These are phyloP conservation scores for Acanthosepion pharaonis DNA, from an alignment of 2,888 invertebrate species.

Conservation along the genomic window DNA sequence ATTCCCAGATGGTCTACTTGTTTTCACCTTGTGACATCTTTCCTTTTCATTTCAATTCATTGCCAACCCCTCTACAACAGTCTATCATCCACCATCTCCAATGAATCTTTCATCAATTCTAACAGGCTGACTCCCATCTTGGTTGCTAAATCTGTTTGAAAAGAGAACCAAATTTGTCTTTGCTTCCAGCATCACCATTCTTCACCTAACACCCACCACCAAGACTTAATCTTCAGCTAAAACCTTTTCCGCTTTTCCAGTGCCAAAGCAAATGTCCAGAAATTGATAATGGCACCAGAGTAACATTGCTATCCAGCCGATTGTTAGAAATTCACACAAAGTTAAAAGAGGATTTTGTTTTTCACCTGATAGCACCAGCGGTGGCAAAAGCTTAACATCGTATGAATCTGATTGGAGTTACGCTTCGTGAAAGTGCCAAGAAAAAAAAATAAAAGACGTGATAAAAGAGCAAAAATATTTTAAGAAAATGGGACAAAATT, in stretches of 20 bases:
- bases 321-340: neutral
- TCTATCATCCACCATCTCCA: neutral
- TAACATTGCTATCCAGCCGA: neutral
- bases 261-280: conserved; percentile 13
- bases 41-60: neutral
- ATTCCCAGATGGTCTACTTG: neutral
- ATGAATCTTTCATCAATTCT: neutral
- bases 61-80: neutral
- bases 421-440: neutral
- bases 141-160: neutral
- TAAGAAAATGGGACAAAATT: neutral
- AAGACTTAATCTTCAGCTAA: conserved; percentile 33
- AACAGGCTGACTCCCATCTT: neutral
- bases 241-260: conserved; percentile 14
- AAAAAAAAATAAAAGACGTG: neutral
- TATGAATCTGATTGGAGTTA: neutral
- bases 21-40: neutral
- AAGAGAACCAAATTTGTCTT: neutral
- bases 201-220: neutral
- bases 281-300: conserved; percentile 17
- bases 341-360: conserved; percentile 2
- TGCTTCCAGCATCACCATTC: too few relatives aligned
- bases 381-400: neutral
- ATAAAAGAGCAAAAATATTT: neutral
- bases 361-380: neutral